phyloP scores from a whole-genome alignment of 1,140 invertebrate genomes.

The Bombus fervidus region DNA sequence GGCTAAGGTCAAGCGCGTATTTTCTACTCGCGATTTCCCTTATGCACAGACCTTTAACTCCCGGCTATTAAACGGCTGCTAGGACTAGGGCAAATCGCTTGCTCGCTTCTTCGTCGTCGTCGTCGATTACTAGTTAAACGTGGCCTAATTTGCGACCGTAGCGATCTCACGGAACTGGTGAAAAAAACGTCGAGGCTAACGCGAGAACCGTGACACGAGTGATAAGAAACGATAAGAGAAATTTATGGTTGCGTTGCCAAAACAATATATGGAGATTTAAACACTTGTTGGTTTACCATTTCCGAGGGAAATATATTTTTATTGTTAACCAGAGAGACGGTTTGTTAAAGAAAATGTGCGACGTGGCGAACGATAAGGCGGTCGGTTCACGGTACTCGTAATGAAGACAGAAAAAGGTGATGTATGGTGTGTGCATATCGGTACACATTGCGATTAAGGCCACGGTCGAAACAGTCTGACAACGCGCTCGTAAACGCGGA shows the following conservation, averaged over 20 bases:
- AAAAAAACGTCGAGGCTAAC: background rate
- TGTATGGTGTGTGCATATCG: conserved; percentile 52
- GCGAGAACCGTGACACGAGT: background rate
- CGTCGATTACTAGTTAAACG: background rate
- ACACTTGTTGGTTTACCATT: background rate
- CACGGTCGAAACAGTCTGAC: conserved; percentile 63
- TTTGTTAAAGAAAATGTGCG: background rate
- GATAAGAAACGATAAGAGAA: background rate
- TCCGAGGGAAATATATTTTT: background rate
- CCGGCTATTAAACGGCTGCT: background rate
- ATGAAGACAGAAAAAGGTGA: conserved; percentile 52
- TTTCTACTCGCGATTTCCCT: conserved; percentile 40
- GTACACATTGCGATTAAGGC: conserved; percentile 66
- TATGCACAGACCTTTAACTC: conserved; percentile 2
- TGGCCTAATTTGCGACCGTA: background rate
- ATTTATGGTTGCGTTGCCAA: background rate
- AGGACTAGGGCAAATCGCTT: background rate
- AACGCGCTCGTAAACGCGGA: conserved; percentile 60
- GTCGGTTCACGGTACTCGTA: background rate
- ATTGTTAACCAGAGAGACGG: too few relatives aligned
- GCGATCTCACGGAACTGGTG: background rate
- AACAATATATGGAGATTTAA: background rate
- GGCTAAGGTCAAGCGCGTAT: conserved; percentile 62
- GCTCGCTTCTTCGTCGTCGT: background rate
- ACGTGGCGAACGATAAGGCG: conserved; percentile 3